phyloP scores from a whole-genome alignment of 2,797 vertebrate genomes.

The Danio aesculapii region DNA sequence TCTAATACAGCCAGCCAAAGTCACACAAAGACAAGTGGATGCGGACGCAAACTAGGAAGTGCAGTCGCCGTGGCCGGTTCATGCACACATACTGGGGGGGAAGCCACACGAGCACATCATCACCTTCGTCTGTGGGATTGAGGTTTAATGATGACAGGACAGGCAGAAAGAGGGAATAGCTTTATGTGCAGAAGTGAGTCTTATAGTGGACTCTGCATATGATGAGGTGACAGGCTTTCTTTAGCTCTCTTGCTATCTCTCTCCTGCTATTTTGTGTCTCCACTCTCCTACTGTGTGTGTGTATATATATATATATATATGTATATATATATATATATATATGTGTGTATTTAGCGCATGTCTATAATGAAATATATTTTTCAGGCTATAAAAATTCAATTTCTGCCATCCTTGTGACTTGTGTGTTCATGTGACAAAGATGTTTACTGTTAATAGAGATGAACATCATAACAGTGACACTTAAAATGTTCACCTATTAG shows the following conservation, averaged over 20 bases:
- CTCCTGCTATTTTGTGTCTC: not conserved
- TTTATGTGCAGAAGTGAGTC: conserved; percentile 60
- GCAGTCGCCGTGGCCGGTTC: conserved; percentile 21
- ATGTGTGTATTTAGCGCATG: too few species aligned
- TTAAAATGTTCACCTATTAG: too few species aligned
- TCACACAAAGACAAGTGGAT: conserved; percentile 32
- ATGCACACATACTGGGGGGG: conserved; percentile 25
- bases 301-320: conserved; percentile 26
- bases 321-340: too few species aligned
- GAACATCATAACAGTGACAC: not conserved
- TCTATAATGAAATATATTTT: conserved; percentile 40
- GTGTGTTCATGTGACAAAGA: not conserved
- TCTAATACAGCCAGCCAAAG: conserved; percentile 29
- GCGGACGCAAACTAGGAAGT: conserved; percentile 22
- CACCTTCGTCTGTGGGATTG: conserved; percentile 1
- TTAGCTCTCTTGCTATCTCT: conserved; percentile 25
- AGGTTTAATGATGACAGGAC: conserved; percentile 52
- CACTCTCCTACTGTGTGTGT: conserved; percentile 27
- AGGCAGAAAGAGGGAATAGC: conserved; percentile 39
- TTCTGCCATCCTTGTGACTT: not conserved
- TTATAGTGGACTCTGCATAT: conserved; percentile 63
- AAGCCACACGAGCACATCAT: conserved; percentile 32
- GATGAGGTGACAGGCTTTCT: conserved; percentile 52
- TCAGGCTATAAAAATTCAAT: not conserved
- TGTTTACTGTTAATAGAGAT: too few species aligned